phyloP scores from a whole-genome alignment of 2,797 vertebrate genomes.

The Rhinogobio ventralis region DNA sequence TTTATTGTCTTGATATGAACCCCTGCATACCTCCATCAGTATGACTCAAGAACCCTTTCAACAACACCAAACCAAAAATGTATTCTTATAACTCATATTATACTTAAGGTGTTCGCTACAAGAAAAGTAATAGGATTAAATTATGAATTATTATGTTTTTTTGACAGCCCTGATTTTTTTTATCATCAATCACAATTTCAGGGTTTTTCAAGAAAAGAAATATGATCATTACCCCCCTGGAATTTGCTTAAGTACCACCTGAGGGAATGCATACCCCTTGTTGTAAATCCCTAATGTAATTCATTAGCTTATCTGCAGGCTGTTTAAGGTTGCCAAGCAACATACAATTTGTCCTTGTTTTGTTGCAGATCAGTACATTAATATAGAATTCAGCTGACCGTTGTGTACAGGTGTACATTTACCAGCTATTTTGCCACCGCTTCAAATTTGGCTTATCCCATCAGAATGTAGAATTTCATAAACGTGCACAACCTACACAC shows the following conservation, averaged over 20 bases:
- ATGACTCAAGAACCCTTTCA: not conserved
- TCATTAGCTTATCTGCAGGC: slow-evolving; percentile 4
- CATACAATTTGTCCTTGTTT: not conserved
- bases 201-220: not conserved
- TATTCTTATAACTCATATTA: not conserved
- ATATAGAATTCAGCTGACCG: not conserved
- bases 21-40: not conserved
- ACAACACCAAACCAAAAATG: not conserved
- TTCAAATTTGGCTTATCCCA: not conserved
- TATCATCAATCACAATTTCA: not conserved
- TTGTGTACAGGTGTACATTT: not conserved
- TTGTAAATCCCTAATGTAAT: not conserved
- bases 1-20: not conserved
- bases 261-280: not conserved
- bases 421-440: not conserved
- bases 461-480: not conserved
- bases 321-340: slow-evolving; percentile 12
- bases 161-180: not conserved
- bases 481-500: not conserved
- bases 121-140: not conserved
- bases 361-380: not conserved
- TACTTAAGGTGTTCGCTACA: not conserved
- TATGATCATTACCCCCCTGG: not conserved
- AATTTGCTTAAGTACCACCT: slow-evolving; percentile 12
- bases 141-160: not conserved